phyloP scores from a whole-genome alignment of 2,888 invertebrate species.

The Stenurella melanura region DNA sequence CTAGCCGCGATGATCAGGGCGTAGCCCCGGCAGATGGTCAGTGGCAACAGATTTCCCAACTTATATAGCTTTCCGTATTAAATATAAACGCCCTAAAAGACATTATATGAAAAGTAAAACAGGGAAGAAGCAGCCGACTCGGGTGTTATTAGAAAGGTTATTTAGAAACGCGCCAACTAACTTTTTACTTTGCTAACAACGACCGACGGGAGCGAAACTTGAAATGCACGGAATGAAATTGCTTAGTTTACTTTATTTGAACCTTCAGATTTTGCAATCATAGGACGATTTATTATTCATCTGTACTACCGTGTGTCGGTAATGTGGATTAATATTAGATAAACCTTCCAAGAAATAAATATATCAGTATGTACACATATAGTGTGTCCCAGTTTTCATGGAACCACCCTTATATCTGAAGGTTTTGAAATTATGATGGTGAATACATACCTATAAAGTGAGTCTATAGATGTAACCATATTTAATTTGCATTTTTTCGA shows the following conservation, averaged over 20 bases:
- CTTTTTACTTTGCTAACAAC: conserved; percentile 23
- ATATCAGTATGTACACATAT: too few relatives aligned
- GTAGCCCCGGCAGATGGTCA: conserved; percentile 45
- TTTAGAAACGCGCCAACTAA: conserved; percentile 13
- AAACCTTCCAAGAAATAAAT: too few relatives aligned
- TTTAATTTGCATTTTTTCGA: too few relatives aligned
- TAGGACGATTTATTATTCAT: too few relatives aligned
- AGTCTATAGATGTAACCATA: too few relatives aligned
- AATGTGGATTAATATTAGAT: too few relatives aligned
- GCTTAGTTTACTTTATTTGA: conserved; percentile 5
- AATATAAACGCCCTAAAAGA: conserved; percentile 45
- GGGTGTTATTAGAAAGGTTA: conserved; percentile 24
- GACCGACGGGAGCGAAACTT: not conserved
- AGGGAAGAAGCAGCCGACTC: conserved; percentile 21
- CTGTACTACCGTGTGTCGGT: too few relatives aligned
- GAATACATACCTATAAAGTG: too few relatives aligned
- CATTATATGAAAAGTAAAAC: conserved; percentile 41
- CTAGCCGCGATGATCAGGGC: conserved; percentile 30
- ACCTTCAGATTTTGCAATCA: not conserved
- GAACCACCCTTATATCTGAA: too few relatives aligned
- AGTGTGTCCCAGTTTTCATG: too few relatives aligned
- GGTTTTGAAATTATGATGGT: too few relatives aligned
- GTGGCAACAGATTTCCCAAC: conserved; percentile 47
- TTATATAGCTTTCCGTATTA: conserved; percentile 44
- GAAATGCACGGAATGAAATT: not conserved